Evolutionary conservation across 2,113 vertebrate genomes (phyloP).

Genomic region (Scomber scombrus): DNA sequence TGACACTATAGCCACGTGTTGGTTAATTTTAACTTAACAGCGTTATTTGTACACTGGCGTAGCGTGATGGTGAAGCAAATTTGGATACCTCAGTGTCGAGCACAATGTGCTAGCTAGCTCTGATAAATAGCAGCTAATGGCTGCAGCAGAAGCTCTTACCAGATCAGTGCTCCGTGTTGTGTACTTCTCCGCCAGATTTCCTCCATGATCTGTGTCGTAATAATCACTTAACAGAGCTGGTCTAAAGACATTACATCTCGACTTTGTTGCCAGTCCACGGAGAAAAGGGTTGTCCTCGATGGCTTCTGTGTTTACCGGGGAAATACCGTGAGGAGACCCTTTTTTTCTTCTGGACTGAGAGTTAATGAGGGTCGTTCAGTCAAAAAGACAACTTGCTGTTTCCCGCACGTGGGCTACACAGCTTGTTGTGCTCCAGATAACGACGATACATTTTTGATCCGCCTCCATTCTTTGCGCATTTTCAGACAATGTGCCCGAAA

Average conservation of each 20-base stretch:
- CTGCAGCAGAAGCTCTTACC: slow-evolving; percentile 51
- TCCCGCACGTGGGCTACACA: fast-evolving
- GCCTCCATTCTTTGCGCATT: slow-evolving; percentile 65
- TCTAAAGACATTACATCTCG: neutral
- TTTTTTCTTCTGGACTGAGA: neutral
- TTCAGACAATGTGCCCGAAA: slow-evolving; percentile 75
- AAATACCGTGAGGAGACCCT: neutral
- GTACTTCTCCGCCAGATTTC: neutral
- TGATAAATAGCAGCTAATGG: slow-evolving; percentile 35
- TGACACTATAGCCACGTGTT: slow-evolving; percentile 28
- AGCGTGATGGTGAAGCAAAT: neutral
- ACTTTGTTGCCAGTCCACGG: neutral
- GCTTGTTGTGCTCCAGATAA: neutral
- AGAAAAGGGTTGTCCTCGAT: slow-evolving; percentile 23
- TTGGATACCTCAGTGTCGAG: slow-evolving; percentile 9
- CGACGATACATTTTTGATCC: neutral
- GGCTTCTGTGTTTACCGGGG: slow-evolving; percentile 24
- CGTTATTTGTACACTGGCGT: too few species aligned
- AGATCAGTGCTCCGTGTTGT: slow-evolving; percentile 18
- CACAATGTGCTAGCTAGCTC: slow-evolving; percentile 54
- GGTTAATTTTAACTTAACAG: neutral
- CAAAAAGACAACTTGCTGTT: neutral
- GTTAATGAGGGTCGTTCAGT: neutral
- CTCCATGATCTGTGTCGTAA: neutral
- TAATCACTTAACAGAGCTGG: neutral